Base-by-base conservation (phyloP, 2,797 vertebrate species). In the Zonotrichia albicollis region DNA sequence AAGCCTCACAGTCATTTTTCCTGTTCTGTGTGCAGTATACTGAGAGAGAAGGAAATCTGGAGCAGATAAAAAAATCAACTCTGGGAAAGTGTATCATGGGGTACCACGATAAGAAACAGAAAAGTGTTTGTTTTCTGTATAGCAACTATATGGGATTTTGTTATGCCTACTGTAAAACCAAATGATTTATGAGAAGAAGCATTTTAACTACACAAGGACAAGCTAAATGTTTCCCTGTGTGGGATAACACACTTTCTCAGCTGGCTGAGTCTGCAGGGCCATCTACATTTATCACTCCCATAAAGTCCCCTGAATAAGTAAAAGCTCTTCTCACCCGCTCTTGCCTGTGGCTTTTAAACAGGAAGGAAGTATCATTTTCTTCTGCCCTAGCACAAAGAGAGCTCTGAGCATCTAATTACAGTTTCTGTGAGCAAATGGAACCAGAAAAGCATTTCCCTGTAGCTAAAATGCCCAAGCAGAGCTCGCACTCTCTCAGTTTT, bases 321-420 rank as follows among this genome's bases (percentile, higher is more conserved):
- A 94, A 96, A 94, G 64, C 76, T 95, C 68, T 90, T 81, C 89
- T 90, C 92, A 68, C 65, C 18, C 22, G 0, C 88, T 93, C 43
- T 84, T 22, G 62, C 85, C 81, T 89, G 89, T 91, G 91, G 94
- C 92, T 97, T 96, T 95, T 96, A 93, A 96, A 97, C 96, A 98
- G 98, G 97, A 97, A 98, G 97, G 97, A 98, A 98, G 97, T 97
- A 98, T 98, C 97, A 83, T 98, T 98, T 98, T 98, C 98, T 97
- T 97, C 97, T 97, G 92, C 71, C 38, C 60, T 53, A 95, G 95
- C 96, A 98, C 97, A 98, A 97, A 98, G 97, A 97, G 95, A 95
- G 92, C 94, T 97, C 97, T 97, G 96, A 98, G 97, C 98, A 97
- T 97, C 97, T 97, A 98, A 97, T 98, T 98, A 98, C 97, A 96